Evolutionary conservation across 1,140 invertebrate species (phyloP).

Genomic region (Nixonia krombeini): DNA sequence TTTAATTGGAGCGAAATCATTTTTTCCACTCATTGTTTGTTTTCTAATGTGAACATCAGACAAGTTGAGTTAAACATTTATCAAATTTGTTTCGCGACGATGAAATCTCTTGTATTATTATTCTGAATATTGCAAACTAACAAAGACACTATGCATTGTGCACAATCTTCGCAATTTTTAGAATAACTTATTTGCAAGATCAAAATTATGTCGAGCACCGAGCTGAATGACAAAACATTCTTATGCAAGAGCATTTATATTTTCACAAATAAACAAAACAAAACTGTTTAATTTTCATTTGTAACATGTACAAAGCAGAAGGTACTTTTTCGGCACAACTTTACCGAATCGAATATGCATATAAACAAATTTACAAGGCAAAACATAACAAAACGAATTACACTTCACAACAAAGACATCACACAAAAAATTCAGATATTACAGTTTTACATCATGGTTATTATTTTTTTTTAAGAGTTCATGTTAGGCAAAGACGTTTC

Average conservation of each 20-base stretch:
- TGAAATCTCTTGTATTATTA: constrained; percentile 17
- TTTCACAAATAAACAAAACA: background rate
- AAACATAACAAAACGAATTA: constrained; percentile 22
- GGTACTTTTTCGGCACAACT: constrained; percentile 15
- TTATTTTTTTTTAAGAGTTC: background rate
- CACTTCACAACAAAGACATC: constrained; percentile 23
- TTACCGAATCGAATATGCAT: constrained; percentile 23
- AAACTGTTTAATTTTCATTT: background rate
- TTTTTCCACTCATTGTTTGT: too few relatives aligned
- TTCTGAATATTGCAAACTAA: constrained; percentile 12
- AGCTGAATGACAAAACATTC: constrained; percentile 39
- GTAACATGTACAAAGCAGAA: constrained; percentile 37
- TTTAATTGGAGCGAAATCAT: too few relatives aligned
- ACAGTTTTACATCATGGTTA: background rate
- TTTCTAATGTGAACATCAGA: too few relatives aligned
- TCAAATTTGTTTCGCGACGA: constrained; percentile 8
- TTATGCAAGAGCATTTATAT: background rate
- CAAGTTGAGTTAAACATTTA: too few relatives aligned
- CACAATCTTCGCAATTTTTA: background rate
- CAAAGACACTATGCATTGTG: constrained; percentile 5
- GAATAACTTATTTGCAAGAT: constrained; percentile 4
- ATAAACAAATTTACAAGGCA: constrained; percentile 38
- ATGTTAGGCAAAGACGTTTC: constrained; percentile 13
- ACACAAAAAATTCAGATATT: constrained; percentile 1
- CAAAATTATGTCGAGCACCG: constrained; percentile 42